These are phyloP conservation scores for Ceratothoa steindachneri DNA, from an alignment of 2,888 invertebrate genomes.

Conservation along the genomic window DNA sequence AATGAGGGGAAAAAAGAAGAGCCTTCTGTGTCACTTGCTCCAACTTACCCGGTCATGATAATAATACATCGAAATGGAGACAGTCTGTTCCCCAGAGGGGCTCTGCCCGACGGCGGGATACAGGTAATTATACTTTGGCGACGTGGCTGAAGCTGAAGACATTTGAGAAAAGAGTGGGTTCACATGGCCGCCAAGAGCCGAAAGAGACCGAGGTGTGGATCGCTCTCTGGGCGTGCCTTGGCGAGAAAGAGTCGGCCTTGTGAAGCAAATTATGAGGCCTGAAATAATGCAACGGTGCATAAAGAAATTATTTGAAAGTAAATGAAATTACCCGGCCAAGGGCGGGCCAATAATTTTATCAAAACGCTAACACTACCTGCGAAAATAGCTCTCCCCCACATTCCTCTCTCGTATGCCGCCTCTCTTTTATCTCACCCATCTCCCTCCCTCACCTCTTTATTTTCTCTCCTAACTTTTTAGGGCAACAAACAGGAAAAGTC, in stretches of 20 bases:
- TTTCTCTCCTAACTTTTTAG: too few relatives aligned
- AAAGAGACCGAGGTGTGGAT: conserved; percentile 72
- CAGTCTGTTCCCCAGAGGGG: conserved; percentile 53
- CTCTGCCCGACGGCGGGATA: conserved; percentile 52
- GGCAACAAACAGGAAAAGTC: too few relatives aligned
- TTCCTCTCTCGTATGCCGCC: too few relatives aligned
- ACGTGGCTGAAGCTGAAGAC: conserved; percentile 38
- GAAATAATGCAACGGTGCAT: conserved; percentile 24
- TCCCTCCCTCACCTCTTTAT: too few relatives aligned
- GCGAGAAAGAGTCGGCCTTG: conserved; percentile 65
- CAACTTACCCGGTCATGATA: conserved; percentile 71
- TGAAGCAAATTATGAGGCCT: conserved; percentile 78
- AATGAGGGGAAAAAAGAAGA: too few relatives aligned
- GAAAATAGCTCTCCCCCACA: too few relatives aligned
- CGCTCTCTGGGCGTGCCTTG: conserved; percentile 64
- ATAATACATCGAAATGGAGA: conserved; percentile 71
- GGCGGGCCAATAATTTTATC: too few relatives aligned
- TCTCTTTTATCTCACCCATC: too few relatives aligned
- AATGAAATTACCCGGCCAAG: too few relatives aligned
- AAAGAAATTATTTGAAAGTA: too few relatives aligned
- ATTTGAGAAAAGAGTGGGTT: conserved; percentile 28
- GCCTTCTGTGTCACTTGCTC: too few relatives aligned
- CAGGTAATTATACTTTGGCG: conserved; percentile 48
- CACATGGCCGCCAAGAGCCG: conserved; percentile 62
- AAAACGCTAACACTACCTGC: too few relatives aligned